A percentile compares a stretch with the other conserved stretches of the same genome.
phyloP scores from a whole-genome alignment of 2,888 invertebrate genomes.

The Chrysotoxum bicinctum region DNA sequence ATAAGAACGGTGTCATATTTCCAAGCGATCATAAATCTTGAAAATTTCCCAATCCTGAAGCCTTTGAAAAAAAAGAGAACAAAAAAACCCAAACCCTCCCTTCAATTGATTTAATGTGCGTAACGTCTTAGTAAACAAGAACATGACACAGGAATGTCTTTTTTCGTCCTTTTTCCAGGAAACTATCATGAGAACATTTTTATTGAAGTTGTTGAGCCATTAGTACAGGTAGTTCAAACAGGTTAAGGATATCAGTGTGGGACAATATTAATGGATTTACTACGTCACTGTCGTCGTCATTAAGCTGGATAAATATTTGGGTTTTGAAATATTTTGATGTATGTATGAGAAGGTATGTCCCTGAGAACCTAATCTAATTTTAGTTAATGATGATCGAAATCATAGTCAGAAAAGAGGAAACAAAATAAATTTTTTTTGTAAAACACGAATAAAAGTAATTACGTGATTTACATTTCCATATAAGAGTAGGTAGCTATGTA shows the following conservation, averaged over 20 bases:
- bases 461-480: conserved; percentile 27
- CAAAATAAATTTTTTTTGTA: neutral
- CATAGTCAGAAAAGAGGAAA: neutral
- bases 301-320: conserved; percentile 10
- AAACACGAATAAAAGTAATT: conserved; percentile 28
- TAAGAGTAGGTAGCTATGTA: neutral
- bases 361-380: conserved; percentile 10
- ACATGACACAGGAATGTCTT: conserved; percentile 14
- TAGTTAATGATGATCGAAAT: neutral
- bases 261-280: neutral
- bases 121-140: conserved; percentile 4
- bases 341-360: neutral
- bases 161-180: conserved; percentile 46
- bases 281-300: conserved; percentile 1
- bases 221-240: conserved; percentile 41
- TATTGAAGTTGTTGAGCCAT: neutral
- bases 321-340: neutral
- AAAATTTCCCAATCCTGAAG: conserved; percentile 31
- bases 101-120: conserved; percentile 31
- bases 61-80: neutral
- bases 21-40: conserved; percentile 13
- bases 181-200: neutral
- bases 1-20: conserved; percentile 14
- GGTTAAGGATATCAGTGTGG: conserved; percentile 13
- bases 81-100: conserved; percentile 15